Evolutionary conservation across 2,888 invertebrate species (phyloP).

Genomic region (Tachina fera): DNA sequence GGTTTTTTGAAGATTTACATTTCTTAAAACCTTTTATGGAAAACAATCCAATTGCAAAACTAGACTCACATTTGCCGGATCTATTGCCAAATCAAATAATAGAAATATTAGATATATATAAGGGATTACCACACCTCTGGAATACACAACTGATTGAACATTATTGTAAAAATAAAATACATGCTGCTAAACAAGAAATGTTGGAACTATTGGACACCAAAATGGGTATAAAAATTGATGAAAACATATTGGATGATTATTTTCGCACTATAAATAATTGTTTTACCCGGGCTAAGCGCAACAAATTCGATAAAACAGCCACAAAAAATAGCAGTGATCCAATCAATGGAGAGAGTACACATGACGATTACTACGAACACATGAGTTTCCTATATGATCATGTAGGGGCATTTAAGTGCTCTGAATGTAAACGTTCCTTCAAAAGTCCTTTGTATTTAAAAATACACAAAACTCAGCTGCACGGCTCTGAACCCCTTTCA

Average conservation of each 20-base stretch:
- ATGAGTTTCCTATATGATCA: constrained; percentile 60
- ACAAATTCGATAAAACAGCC: background rate
- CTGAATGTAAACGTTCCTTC: constrained; percentile 54
- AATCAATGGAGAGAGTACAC: constrained; percentile 18
- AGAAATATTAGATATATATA: constrained; percentile 64
- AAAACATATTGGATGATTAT: constrained; percentile 49
- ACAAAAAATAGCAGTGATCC: background rate
- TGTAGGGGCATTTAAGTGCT: constrained; percentile 62
- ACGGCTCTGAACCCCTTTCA: constrained; percentile 48
- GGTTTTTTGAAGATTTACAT: constrained; percentile 62
- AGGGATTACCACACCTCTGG: constrained; percentile 55
- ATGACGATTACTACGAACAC: constrained; percentile 50
- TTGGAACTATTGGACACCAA: constrained; percentile 39
- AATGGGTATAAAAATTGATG: constrained; percentile 54
- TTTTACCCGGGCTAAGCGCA: constrained; percentile 54
- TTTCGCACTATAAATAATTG: constrained; percentile 54
- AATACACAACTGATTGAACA: constrained; percentile 64
- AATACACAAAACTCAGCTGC: constrained; percentile 58
- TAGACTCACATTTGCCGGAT: constrained; percentile 58
- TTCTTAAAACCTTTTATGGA: constrained; percentile 63
- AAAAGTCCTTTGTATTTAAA: constrained; percentile 57
- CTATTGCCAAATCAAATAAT: constrained; percentile 57
- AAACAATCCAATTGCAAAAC: constrained; percentile 64
- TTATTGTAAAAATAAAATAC: constrained; percentile 56
- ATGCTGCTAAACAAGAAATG: constrained; percentile 62